Base-by-base conservation (phyloP, 1,140 invertebrate genomes). In the Neocloeon triangulifer region DNA sequence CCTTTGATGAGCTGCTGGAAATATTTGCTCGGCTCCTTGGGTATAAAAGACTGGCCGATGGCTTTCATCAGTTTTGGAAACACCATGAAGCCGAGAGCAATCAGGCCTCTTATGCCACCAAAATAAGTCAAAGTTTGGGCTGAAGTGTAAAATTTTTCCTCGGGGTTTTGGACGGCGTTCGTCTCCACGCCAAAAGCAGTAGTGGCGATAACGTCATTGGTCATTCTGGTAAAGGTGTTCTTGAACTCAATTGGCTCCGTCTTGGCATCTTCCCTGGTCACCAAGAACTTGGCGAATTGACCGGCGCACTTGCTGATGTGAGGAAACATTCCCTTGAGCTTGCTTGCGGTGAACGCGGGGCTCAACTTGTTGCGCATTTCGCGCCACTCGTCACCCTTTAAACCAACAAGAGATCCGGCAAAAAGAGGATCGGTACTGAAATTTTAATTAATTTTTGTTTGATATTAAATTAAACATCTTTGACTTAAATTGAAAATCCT, bases 1-100 rank as follows among this genome's bases (percentile, higher is more conserved):
- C 47, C 43, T 12, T 32, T 41, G 13, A 58, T 35, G 2, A 59
- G 38, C 20, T 45, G 37, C 25, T 30, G 38, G 19, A 55, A 52
- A 31, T 48, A 56, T 1, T 43, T 22, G 3, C 31, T 30, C 1
- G 43, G 31, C 13, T 44, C 37, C 0, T 36, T 10, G 48, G 12
- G 35, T 20, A 31, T 12, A 47, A n/a, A 4, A 42, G 40, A 8
- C 48, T 27, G 7, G 48, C 25, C 21, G 4, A 13, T 37, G 41
- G 46, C 7, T 35, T 43, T 37, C 23, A 39, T 35, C 1, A 52
- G 2, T 31, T 21, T 40, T 0, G 51, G 50, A 1, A 38, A 33
- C 5, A 22, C 40, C 10, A 36, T 40, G 8, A 40, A 30, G 0
- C 43, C 17, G 9, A 46, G 41, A 19, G 47, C 38, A 36, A 48